Percentiles rank a stretch among this genome's conserved stretches.
phyloP scores from a whole-genome alignment of 2,888 invertebrate genomes.

The Axea sp. region DNA sequence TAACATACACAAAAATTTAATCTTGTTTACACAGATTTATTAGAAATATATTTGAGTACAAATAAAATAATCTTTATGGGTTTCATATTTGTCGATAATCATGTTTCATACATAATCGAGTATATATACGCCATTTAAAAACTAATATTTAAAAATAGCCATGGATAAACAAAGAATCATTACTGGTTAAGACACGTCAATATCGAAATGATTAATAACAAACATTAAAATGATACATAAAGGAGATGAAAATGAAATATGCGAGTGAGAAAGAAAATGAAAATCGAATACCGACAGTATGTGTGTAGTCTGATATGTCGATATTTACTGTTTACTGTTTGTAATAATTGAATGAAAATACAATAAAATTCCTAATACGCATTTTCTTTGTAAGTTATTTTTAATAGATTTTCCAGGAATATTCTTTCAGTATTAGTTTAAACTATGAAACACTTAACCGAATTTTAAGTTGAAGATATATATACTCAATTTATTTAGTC shows the following conservation, averaged over 20 bases:
- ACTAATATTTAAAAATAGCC: conserved; percentile 60
- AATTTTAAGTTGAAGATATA: too few relatives aligned
- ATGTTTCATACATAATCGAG: conserved; percentile 58
- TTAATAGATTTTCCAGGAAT: too few relatives aligned
- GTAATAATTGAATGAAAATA: conserved; percentile 74
- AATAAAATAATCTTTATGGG: conserved; percentile 36
- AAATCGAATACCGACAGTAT: conserved; percentile 4
- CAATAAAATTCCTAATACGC: too few relatives aligned
- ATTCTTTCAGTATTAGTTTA: too few relatives aligned
- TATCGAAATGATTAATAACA: conserved; percentile 59
- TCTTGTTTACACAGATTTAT: conserved; percentile 16
- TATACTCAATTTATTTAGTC: too few relatives aligned
- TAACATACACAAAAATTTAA: too few relatives aligned
- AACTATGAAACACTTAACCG: too few relatives aligned
- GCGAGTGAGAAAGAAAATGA: conserved; percentile 18
- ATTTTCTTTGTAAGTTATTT: too few relatives aligned
- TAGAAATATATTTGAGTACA: conserved; percentile 22
- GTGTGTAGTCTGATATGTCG: conserved; percentile 67
- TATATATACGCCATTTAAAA: conserved; percentile 53
- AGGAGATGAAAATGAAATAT: conserved; percentile 40
- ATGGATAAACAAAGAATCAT: conserved; percentile 58
- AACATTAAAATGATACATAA: conserved; percentile 52
- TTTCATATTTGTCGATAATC: conserved; percentile 52
- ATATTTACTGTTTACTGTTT: conserved; percentile 78
- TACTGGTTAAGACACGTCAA: conserved; percentile 55